Evolutionary conservation across 2,888 invertebrate species (phyloP), one percentile per base, ranked within the genome.

Genomic region (Pseudanteris insignis): DNA sequence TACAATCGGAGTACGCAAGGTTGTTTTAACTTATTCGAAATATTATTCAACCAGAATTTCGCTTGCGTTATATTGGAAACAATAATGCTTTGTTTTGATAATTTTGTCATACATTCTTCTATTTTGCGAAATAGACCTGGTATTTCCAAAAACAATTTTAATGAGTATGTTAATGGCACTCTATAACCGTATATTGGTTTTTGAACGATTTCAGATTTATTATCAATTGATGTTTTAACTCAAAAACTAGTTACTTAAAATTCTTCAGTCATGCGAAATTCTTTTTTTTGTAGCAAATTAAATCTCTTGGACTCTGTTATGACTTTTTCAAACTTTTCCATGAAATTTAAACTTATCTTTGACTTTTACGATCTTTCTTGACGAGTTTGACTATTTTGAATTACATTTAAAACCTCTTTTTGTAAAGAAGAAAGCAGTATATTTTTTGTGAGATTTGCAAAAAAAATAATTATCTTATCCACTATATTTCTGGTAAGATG

Each of bases 61-160:
- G 8, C 26, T 26, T 26, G 26, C 6, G 8, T 4, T 2, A 34
- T 4, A 21, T 34, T 46, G 18, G 36, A 36, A 55, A 63, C 43
- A 8, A 48, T 44, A 9, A 38, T 41, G 30, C 12, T 43, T 28
- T 51, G 43, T 48, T 24, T 7, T 36, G 36, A 26, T 25, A 63
- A 26, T 12, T 55, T 28, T 13, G 50, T 58, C 8, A 64, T 46
- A 18, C 63, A 64, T 15, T 53, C 32, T 13, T 57, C 13, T 13
- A 65, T 67, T 33, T 55, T 40, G 9, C 11, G 7, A 14, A 54
- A 61, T 25, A 64, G 36, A 14, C 58, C 53, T n/a, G 67, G 67
- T 29, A 63, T 62, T 48, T 67, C 51, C 34, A 67, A 51, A 48
- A 64, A 67, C 26, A 55, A 14, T 38, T 58, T 43, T 8, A 67